Base-by-base conservation (phyloP, 2,888 invertebrate genomes). In the Heliconius aoede region DNA sequence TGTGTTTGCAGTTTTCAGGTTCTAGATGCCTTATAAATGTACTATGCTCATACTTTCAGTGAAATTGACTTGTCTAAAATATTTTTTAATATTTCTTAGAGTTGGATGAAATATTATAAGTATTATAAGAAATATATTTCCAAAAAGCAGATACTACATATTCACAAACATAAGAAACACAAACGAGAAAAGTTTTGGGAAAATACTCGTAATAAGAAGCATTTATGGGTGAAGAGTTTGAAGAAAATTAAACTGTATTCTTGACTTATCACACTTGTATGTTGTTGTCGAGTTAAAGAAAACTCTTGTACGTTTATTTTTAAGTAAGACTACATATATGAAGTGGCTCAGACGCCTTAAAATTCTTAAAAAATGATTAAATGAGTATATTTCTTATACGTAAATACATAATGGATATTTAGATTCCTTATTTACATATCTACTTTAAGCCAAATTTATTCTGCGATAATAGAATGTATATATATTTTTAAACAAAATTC, bases 121-220 rank as follows among this genome's bases (percentile, higher is more conserved):
- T 46, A 46, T 46, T 46, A 18, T 55, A 55, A 7, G 18, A 46
- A 18, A 26, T 46, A 46, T 46, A 46, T 46, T 60, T 8, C n/a
- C 1, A 24, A 8, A 15, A n/a, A 36, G 0, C 24, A 36, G 18
- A 18, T 21, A 3, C 24, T 36, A 55, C 32, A 64, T 73, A 55
- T 32, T 18, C 62, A 24, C 32, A 64, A 40, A 9, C 80, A 75
- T 76, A 67, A 78, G 81, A 81, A 80, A 84, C 81, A 82, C 82
- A 51, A 80, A 81, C 77, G 62, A 76, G 40, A 78, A 80, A 82
- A 80, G 77, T 80, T 80, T n/a, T 78, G 26, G 26, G 72, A 85
- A 85, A 86, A 83, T 84, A 81, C 82, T 83, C 76, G 83, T 78
- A 78, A 82, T 81, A 76, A 62, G 76, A 62, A 77, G 55, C 67